Evolutionary conservation across 2,888 invertebrate species (phyloP), one percentile per base, ranked within the genome.

Genomic region (Polymixis lichenea): DNA sequence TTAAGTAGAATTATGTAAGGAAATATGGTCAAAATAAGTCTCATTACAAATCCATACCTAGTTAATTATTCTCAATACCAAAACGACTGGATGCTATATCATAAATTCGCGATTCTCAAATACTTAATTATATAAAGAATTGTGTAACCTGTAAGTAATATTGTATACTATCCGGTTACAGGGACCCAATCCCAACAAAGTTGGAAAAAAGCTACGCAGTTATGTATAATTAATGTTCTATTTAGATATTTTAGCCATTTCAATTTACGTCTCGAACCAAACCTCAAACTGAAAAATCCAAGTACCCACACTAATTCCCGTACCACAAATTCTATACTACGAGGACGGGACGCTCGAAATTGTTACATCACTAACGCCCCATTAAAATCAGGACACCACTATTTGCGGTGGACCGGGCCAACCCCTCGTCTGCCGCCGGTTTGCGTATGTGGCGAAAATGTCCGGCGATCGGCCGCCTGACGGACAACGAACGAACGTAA

Each of bases 341-440:
- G 15, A 51, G 17, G 22, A 49, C 55, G 62, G 67, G 28, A 56
- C 60, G 43, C 55, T 43, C 55, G 64, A 74, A 85, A 74, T 83
- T 82, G 83, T 82, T 32, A 77, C 83, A 73, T 83, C 86, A 85
- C 86, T 82, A 85, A 77, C 73, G 72, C 60, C 64, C 77, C 86
- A 83, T 83, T 83, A 83, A 83, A 83, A 83, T 85, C 83, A 83
- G 86, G 74, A 82, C 83, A 78, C 74, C 78, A 74, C 86, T 72
- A 85, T 83, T 83, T 83, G 83, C 74, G 83, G 83, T 43, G 49
- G 32, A 43, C 58, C 83, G 60, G n/a, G 38, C 70, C 61, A 82
- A 83, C 82, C 83, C 69, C 53, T 71, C 71, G 25, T 38, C n/a
- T 65, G 71, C 73, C 65, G 38, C 74, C 67, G 60, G 71, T 70